Base-by-base conservation (phyloP, 1,140 invertebrate genomes). In the Drosophila sp. region DNA sequence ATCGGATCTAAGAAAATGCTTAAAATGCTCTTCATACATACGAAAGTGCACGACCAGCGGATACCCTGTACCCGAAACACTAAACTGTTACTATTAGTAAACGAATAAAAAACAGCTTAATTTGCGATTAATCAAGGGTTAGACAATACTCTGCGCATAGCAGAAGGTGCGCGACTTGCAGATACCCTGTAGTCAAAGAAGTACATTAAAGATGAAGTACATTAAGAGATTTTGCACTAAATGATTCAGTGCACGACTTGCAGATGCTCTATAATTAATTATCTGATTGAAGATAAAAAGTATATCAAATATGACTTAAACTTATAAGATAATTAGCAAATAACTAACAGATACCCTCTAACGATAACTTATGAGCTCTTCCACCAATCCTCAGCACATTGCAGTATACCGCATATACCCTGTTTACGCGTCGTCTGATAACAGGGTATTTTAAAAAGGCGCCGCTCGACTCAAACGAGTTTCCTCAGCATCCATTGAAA, bases 401-500 rank as follows among this genome's bases (percentile, higher is more conserved):
- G 9, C 21, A 6, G 4, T 6, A 29, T 7, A 6, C 27, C 1
- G 27, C 27, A 41, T 13, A 11, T 40, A 9, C 25, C 56, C 13
- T 2, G 5, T 40, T 25, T 3, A n/a, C 1, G 2, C 34, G 27
- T 0, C 21, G 5, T 7, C 7, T 25, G 18, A 41, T 51, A 50
- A 40, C 34, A 62, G 59, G 59, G 59, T 62, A 51, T 36, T 34
- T 25, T 40, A 34, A 59, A 54, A 54, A 56, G 50, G 67, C 34
- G 59, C 48, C 58, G 67, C 59, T 48, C 25, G 2, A 41, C 27
- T 9, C 11, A 46, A 50, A 46, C 63, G 6, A 18, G 62, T 66
- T 72, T 72, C 8, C 34, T 1, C 8, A 54, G 29, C 32, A 21
- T 11, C 51, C 8, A 36, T 27, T 27, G n/a, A 1, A 14, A 27